Base-by-base conservation (phyloP, 2,888 invertebrate species). In the Rotaria macrura region DNA sequence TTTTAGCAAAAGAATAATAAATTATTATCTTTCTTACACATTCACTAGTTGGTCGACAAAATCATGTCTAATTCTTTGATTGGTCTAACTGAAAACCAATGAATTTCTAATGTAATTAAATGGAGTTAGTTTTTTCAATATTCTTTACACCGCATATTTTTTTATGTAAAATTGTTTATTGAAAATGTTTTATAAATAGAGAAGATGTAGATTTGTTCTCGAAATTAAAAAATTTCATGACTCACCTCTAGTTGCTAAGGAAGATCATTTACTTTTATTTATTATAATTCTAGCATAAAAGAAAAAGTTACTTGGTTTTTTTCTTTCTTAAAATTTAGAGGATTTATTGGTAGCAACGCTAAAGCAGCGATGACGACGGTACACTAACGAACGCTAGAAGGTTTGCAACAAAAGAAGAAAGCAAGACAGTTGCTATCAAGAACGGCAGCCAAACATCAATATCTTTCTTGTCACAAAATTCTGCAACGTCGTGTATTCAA, bases 21-120 rank as follows among this genome's bases (percentile, higher is more conserved):
- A 29, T 65, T 34, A 65, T 65, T 65, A 65, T 65, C 65, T 65
- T 65, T 65, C n/a, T n/a, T n/a, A n/a, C n/a, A n/a, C n/a, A n/a
- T n/a, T 34, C 14, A 47, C 47, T 47, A 47, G n/a, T n/a, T n/a
- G n/a, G 2, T n/a, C n/a, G n/a, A 6, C 29, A 1, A 2, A 34
- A 17, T 65, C 10, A 34, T 34, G 5, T 65, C 17, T 1, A 34
- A 65, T 6, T 10, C 29, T 17, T 34, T 10, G 65, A 65, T 65
- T 65, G 65, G 65, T 34, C 6, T 29, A 65, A 17, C 14, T 12
- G 17, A 14, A 17, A 65, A 17, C 65, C 65, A 65, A 65, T 65
- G n/a, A n/a, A 65, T 4, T 52, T 47, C 47, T 47, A 9, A 47
- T 12, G 47, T 12, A 47, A 49, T 14, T 17, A 49, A 25, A 2